Percentiles rank a stretch among this genome's conserved stretches.
These are phyloP conservation scores for Riptortus pedestris DNA, from an alignment of 1,140 invertebrate genomes.

Conservation along the genomic window DNA sequence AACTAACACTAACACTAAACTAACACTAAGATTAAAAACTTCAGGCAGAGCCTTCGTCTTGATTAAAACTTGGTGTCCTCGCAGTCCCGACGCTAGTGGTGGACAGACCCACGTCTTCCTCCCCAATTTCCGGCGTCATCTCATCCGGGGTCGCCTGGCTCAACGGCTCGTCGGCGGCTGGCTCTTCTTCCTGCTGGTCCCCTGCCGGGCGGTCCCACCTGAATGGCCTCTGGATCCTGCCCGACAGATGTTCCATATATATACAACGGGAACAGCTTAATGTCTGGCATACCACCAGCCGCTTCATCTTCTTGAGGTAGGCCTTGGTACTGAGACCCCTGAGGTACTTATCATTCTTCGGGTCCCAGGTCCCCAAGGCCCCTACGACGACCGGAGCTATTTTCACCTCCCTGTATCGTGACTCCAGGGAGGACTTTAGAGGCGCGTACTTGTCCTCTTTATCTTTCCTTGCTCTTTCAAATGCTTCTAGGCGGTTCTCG, in stretches of 20 bases:
- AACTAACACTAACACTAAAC: no score
- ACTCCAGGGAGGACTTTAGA: not conserved
- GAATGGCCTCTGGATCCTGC: not conserved
- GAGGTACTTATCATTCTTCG: not conserved
- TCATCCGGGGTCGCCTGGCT: no score
- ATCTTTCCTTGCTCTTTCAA: conserved; percentile 21
- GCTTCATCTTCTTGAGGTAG: conserved; percentile 27
- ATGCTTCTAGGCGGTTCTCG: conserved; percentile 33
- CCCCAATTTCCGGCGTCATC: no score
- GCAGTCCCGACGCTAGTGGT: no score
- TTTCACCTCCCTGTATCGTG: not conserved
- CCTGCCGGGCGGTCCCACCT: not conserved
- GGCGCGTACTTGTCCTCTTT: conserved; percentile 33
- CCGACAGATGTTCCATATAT: conserved; percentile 24
- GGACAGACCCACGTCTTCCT: no score
- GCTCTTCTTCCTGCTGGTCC: not conserved
- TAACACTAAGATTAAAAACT: no score
- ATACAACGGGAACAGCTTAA: conserved; percentile 33
- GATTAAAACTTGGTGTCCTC: no score
- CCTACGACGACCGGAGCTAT: not conserved
- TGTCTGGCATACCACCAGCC: conserved; percentile 30
- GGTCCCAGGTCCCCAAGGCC: conserved; percentile 8
- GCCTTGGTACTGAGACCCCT: not conserved
- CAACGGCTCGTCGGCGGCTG: no score
- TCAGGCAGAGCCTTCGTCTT: no score